These are phyloP conservation scores for Calvadosia cruxmelitensis DNA, from an alignment of 30 jellyfish, hydroid and myxozoan genomes.

Conservation along the genomic window DNA sequence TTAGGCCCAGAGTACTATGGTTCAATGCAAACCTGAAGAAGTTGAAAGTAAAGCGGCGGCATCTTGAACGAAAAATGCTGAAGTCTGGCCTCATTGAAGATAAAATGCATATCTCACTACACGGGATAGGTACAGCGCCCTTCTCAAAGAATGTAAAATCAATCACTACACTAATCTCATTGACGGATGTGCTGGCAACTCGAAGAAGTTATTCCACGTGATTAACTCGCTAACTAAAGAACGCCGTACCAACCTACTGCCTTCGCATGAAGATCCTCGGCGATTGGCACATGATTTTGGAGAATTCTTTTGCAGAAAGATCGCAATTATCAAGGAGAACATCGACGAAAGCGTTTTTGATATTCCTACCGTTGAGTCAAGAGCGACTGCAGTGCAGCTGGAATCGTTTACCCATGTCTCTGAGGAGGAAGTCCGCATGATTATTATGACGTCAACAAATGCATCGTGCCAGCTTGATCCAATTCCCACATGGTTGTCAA, in stretches of 20 bases:
- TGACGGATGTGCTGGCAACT: slow-evolving; percentile 23
- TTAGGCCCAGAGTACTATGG: slow-evolving; percentile 30
- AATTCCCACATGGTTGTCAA: slow-evolving; percentile 22
- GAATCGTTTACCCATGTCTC: not conserved
- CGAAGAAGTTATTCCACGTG: slow-evolving; percentile 23
- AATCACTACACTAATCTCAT: slow-evolving; percentile 16
- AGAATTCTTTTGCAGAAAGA: slow-evolving; percentile 15
- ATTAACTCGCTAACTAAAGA: slow-evolving; percentile 3
- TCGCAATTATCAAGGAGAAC: slow-evolving; percentile 12
- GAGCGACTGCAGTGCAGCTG: not conserved
- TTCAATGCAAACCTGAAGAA: slow-evolving; percentile 8
- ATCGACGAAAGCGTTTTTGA: slow-evolving; percentile 10
- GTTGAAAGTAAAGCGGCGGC: slow-evolving; percentile 15
- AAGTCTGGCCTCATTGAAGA: not conserved
- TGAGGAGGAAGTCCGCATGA: slow-evolving; percentile 20
- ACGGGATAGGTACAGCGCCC: not conserved
- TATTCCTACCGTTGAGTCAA: not conserved
- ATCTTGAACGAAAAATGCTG: slow-evolving; percentile 9
- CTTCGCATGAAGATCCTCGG: not conserved
- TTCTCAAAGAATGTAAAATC: not conserved
- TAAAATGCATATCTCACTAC: not conserved
- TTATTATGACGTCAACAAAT: slow-evolving; percentile 15
- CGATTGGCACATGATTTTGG: slow-evolving; percentile 27
- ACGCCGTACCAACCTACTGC: not conserved
- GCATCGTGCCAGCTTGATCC: slow-evolving; percentile 22